Evolutionary conservation across 2,888 invertebrate species (phyloP), one percentile per base, ranked within the genome.

Genomic region (Clepsis dumicolana): DNA sequence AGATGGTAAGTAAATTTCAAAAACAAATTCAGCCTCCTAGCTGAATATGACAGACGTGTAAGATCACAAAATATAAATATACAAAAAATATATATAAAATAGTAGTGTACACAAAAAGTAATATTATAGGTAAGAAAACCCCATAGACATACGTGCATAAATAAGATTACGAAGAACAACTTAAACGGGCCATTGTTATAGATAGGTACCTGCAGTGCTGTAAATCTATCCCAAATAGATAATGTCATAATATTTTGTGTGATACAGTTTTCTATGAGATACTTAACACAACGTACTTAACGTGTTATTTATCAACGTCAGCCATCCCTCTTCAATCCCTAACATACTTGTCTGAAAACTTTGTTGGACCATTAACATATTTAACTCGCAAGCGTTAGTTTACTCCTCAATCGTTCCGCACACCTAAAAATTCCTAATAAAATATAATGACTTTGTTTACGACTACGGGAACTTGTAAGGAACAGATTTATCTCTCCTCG

Each of bases 321-420:
- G 50, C 2, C 60, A 27, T 16, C 35, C 56, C 54, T 38, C 38
- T 48, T 25, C 48, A 50, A 65, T 50, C 38, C 52, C 38, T 41
- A 21, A 52, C 59, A 41, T 52, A 50, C 50, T 59, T 50, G 50
- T 57, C 57, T 57, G 57, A 57, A 57, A 64, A 64, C 65, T 65
- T 64, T 65, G 50, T 50, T 59, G 35, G 35, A 59, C 50, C 57
- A 65, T 65, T 65, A 65, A 50, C 57, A 57, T 41, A 59, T 65
- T 65, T 52, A 65, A 38, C 57, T 50, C 59, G 27, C 16, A 27
- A 18, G 41, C 52, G 18, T 56, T 25, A 32, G 64, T 59, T 59
- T 59, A 27, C 38, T 50, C n/a, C 48, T 50, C 18, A 57, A 57
- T 4, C 24, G 25, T 50, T 64, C 14, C 48, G 12, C 12, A 16